Percentiles rank a stretch among this genome's conserved stretches.
These are phyloP conservation scores for Liasis olivaceus DNA, from an alignment of 2,797 vertebrate species.

Conservation along the genomic window DNA sequence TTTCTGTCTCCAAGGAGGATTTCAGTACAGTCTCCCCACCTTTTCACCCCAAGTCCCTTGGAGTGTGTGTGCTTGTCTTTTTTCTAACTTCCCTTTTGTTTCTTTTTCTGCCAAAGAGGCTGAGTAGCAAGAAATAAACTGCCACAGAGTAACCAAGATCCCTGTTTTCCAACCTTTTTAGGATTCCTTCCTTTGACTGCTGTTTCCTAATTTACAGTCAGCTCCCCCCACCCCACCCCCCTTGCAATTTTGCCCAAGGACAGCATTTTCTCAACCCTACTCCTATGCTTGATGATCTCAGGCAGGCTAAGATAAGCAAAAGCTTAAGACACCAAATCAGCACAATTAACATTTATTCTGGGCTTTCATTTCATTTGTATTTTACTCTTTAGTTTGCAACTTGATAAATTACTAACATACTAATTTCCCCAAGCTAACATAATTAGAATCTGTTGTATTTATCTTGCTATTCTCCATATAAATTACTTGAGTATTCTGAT, in stretches of 20 bases:
- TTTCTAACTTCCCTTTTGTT: not conserved
- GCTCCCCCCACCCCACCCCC: rapidly evolving
- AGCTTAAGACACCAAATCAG: not conserved
- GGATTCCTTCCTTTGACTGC: not conserved
- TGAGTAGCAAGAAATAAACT: not conserved
- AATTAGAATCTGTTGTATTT: not conserved
- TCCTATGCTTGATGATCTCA: not conserved
- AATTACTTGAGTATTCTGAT: not conserved
- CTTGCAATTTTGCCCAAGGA: not conserved
- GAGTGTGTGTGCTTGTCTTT: not conserved
- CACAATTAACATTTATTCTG: not conserved
- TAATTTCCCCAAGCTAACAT: not conserved
- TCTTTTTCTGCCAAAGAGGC: not conserved
- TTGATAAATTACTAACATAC: not conserved
- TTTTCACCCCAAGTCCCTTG: not conserved
- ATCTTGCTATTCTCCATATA: not conserved
- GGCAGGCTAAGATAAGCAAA: not conserved
- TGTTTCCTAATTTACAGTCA: not conserved
- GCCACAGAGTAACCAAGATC: not conserved
- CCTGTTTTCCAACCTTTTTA: not conserved
- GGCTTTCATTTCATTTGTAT: not conserved
- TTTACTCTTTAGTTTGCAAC: not conserved
- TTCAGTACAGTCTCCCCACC: not conserved
- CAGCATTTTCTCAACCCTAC: not conserved
- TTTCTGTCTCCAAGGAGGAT: not conserved